These are phyloP conservation scores for Andrena marginata DNA, from an alignment of 2,888 invertebrate species.

Conservation along the genomic window DNA sequence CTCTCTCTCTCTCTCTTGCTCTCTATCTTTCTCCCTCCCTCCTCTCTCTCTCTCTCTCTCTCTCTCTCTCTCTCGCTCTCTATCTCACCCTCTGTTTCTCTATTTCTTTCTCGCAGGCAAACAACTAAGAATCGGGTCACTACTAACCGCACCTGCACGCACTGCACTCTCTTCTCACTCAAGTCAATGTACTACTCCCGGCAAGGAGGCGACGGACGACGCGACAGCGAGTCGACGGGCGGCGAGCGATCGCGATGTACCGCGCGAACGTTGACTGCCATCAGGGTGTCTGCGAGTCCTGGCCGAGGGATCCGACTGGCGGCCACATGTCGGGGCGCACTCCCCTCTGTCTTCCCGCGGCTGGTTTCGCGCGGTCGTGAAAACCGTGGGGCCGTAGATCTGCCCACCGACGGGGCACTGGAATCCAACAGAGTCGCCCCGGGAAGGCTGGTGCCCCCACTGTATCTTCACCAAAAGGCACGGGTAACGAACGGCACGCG, in stretches of 20 bases:
- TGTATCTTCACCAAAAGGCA: slow-evolving; percentile 13
- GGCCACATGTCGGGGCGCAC: slow-evolving; percentile 57
- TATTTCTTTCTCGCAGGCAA: slow-evolving; percentile 39
- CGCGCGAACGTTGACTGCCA: slow-evolving; percentile 68
- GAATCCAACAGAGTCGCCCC: slow-evolving; percentile 6
- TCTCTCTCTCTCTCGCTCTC: too few species aligned
- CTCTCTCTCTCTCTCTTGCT: slow-evolving; percentile 6
- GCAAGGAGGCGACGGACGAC: slow-evolving; percentile 28
- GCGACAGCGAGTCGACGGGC: slow-evolving; percentile 12
- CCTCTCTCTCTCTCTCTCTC: too few species aligned
- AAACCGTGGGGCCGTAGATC: neutral
- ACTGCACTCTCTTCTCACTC: slow-evolving; percentile 74
- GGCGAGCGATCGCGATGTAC: slow-evolving; percentile 48
- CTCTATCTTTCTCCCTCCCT: too few species aligned
- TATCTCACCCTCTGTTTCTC: too few species aligned
- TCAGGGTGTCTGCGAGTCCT: slow-evolving; percentile 71
- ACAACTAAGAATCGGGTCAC: slow-evolving; percentile 66
- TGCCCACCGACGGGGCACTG: neutral
- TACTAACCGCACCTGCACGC: slow-evolving; percentile 75
- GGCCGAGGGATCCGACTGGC: slow-evolving; percentile 30
- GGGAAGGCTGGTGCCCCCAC: neutral
- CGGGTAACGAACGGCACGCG: slow-evolving; percentile 10
- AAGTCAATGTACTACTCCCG: slow-evolving; percentile 39
- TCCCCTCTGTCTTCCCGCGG: neutral
- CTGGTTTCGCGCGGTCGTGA: neutral